Evolutionary conservation across 2,888 invertebrate genomes (phyloP).

Genomic region (Ophioninae sp.): DNA sequence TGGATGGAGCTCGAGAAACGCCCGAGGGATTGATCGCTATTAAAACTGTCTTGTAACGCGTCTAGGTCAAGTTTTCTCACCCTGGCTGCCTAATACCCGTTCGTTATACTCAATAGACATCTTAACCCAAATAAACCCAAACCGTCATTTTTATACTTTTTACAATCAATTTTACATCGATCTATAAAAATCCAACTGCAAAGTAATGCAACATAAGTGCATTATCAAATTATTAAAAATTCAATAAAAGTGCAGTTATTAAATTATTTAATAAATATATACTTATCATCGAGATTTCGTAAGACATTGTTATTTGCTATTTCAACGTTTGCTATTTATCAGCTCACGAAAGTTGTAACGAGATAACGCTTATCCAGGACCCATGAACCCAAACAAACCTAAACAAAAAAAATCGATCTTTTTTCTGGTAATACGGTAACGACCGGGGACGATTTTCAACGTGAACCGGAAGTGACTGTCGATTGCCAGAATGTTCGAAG

Average conservation of each 20-base stretch:
- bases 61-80: background rate
- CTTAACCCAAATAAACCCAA: too few species aligned
- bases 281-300: too few species aligned
- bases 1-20: background rate
- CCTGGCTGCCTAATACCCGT: background rate
- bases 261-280: too few species aligned
- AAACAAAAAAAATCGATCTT: background rate
- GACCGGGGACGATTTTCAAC: constrained; percentile 18
- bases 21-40: background rate
- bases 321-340: background rate
- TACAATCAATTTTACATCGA: too few species aligned
- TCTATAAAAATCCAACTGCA: too few species aligned
- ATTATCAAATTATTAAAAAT: too few species aligned
- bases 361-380: too few species aligned
- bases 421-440: constrained; percentile 6
- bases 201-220: too few species aligned
- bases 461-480: constrained; percentile 49
- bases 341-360: too few species aligned
- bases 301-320: too few species aligned
- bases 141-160: too few species aligned
- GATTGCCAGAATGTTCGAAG: constrained; percentile 49
- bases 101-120: background rate
- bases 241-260: too few species aligned
- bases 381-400: background rate
- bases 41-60: background rate